Conservation (phyloP, 2,888 invertebrate species). For the Noctua janthina region DNA sequence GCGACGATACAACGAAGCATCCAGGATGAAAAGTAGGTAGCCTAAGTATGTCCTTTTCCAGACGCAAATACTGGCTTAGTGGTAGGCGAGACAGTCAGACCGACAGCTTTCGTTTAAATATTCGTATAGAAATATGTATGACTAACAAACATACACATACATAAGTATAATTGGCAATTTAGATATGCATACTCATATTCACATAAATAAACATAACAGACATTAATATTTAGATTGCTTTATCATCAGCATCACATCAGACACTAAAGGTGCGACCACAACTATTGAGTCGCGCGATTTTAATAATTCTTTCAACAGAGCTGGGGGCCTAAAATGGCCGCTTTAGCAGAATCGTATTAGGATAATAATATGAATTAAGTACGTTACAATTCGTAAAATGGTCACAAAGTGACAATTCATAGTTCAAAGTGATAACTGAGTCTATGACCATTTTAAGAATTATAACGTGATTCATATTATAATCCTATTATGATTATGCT, state of each 20-base stretch:
- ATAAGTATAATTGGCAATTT: neutral
- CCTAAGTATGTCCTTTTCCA: neutral
- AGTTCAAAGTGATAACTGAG: too few relatives aligned
- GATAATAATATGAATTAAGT: too few relatives aligned
- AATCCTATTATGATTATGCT: too few relatives aligned
- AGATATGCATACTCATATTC: neutral
- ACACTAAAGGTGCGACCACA: constrained; percentile 6
- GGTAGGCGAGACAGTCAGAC: neutral
- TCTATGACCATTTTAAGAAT: too few relatives aligned
- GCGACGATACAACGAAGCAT: neutral
- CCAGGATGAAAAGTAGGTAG: neutral
- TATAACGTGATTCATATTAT: too few relatives aligned
- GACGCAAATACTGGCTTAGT: neutral
- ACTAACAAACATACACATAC: neutral
- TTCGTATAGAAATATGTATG: neutral
- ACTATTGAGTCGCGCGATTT: neutral
- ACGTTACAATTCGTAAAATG: too few relatives aligned
- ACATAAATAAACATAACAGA: constrained; percentile 31
- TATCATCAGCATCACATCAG: constrained; percentile 18
- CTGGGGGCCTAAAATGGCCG: too few relatives aligned
- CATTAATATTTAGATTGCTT: constrained; percentile 41
- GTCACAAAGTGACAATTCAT: too few relatives aligned
- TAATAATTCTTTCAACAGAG: neutral
- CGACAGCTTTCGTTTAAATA: neutral
- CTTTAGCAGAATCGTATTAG: too few relatives aligned